Conservation (phyloP, 2,113 vertebrate species). For the Synchiropus splendidus region DNA sequence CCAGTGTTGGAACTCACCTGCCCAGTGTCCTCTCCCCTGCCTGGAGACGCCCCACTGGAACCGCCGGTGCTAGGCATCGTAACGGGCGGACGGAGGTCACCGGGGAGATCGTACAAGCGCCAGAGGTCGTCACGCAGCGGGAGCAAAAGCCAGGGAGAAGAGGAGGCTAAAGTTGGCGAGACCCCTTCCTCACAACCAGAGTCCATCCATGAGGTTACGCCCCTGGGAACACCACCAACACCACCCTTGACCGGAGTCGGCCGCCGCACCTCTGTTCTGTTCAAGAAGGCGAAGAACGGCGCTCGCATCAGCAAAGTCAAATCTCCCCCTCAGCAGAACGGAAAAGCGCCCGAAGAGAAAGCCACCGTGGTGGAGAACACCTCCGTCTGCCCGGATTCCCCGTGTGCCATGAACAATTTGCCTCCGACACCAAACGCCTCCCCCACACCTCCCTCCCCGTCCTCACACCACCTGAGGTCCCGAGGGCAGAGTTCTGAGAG, state of each 20-base stretch:
- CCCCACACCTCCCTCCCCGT: slow-evolving; percentile 38
- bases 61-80: slow-evolving; percentile 82
- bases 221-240: slow-evolving; percentile 57
- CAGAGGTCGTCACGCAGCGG: slow-evolving; percentile 67
- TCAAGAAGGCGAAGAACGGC: slow-evolving; percentile 91
- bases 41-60: slow-evolving; percentile 80
- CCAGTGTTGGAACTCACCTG: slow-evolving; percentile 85
- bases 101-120: slow-evolving; percentile 71
- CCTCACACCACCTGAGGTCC: slow-evolving; percentile 56
- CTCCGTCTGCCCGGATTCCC: slow-evolving; percentile 20
- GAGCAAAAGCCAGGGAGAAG: slow-evolving; percentile 68
- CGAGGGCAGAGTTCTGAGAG: slow-evolving; percentile 67
- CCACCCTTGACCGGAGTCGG: slow-evolving; percentile 70
- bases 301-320: slow-evolving; percentile 68
- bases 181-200: slow-evolving; percentile 63
- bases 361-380: slow-evolving; percentile 45
- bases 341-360: slow-evolving; percentile 56
- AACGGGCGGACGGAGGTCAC: slow-evolving; percentile 71
- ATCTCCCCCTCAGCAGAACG: slow-evolving; percentile 66
- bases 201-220: slow-evolving; percentile 64
- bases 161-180: slow-evolving; percentile 51
- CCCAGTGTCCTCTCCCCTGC: slow-evolving; percentile 78
- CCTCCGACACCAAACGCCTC: slow-evolving; percentile 34
- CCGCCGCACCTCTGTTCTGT: slow-evolving; percentile 81
- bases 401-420: slow-evolving; percentile 20